Evolutionary conservation across 2,113 vertebrate genomes (phyloP).

Genomic region (Heterocephalus glaber): DNA sequence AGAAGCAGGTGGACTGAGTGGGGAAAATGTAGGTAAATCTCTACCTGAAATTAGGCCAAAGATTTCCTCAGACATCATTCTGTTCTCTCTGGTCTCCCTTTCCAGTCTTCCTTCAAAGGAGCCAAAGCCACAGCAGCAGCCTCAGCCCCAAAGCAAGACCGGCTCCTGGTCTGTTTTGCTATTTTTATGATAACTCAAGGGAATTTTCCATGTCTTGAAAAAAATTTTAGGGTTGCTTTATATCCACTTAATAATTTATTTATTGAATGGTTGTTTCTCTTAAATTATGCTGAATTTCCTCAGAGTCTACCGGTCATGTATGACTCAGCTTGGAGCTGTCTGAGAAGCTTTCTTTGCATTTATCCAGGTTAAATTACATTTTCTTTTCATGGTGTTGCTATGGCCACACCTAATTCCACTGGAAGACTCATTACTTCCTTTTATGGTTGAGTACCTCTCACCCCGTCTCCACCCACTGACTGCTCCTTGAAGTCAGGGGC

Average conservation of each 20-base stretch:
- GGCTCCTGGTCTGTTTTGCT: background rate
- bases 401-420: background rate
- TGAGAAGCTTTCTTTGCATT: background rate
- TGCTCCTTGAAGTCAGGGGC: background rate
- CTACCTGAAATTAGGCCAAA: background rate
- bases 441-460: background rate
- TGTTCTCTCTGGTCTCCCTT: background rate
- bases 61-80: background rate
- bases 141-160: background rate
- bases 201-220: background rate
- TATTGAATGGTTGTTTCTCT: slow-evolving; percentile 11
- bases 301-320: background rate
- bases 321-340: background rate
- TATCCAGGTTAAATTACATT: background rate
- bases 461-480: background rate
- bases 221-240: background rate
- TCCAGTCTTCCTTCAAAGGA: background rate
- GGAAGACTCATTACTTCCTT: background rate
- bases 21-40: background rate
- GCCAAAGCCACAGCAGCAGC: no score
- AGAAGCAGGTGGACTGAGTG: background rate
- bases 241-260: background rate
- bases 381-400: background rate
- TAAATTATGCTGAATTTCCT: background rate
- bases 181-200: background rate